A percentile compares a stretch with the other conserved stretches of the same genome.
These are phyloP conservation scores for Sinhomidia bicolor DNA, from an alignment of 2,888 invertebrate genomes.

Conservation along the genomic window DNA sequence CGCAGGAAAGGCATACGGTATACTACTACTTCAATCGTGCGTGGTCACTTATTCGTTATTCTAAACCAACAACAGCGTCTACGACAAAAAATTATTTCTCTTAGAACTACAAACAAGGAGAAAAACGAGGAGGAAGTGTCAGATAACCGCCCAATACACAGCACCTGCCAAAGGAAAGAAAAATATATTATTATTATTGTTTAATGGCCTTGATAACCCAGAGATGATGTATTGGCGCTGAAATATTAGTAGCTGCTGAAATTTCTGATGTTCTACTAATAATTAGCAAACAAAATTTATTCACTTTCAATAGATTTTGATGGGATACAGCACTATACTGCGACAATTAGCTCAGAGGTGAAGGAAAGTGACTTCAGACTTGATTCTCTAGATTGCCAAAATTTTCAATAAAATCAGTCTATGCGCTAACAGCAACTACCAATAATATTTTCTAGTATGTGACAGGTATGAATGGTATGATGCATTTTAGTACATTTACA, in stretches of 20 bases:
- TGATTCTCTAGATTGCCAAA: conserved; percentile 48
- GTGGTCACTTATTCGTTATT: neutral
- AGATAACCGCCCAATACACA: conserved; percentile 49
- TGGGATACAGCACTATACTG: neutral
- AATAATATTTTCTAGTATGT: neutral
- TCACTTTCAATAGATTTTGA: conserved; percentile 56
- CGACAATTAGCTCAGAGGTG: conserved; percentile 45
- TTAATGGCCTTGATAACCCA: conserved; percentile 21
- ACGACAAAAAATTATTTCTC: neutral
- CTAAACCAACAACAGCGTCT: neutral
- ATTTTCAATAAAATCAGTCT: conserved; percentile 44
- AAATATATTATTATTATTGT: neutral
- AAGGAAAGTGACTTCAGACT: conserved; percentile 60
- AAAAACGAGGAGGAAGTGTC: conserved; percentile 25
- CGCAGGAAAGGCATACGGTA: conserved; percentile 11
- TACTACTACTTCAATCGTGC: too few species aligned
- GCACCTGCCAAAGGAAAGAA: conserved; percentile 54
- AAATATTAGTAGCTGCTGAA: too few species aligned
- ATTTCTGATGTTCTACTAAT: too few species aligned
- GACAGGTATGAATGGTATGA: neutral
- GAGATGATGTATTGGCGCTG: too few species aligned
- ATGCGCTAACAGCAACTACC: neutral
- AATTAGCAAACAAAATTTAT: conserved; percentile 33
- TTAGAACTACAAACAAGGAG: neutral
- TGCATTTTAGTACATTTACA: neutral